Conservation (phyloP, 2,888 invertebrate species). For the Vesta saturnalis region DNA sequence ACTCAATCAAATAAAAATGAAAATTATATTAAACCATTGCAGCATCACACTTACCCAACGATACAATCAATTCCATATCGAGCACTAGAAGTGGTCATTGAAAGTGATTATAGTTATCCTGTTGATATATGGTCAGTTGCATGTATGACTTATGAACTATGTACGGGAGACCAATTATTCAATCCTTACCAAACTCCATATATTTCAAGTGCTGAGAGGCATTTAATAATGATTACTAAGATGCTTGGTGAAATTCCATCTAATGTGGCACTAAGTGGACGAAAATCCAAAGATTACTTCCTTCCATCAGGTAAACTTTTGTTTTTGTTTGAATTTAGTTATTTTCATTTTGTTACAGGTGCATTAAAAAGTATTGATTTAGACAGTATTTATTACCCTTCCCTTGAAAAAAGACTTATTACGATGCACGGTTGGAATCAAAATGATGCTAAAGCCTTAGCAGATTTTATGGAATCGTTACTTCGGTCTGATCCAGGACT, state of each 20-base stretch:
- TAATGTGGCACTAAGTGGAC: conserved; percentile 77
- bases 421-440: conserved; percentile 87
- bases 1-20: too few species aligned
- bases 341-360: too few species aligned
- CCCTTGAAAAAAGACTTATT: conserved; percentile 77
- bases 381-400: conserved; percentile 80
- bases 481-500: conserved; percentile 79
- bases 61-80: conserved; percentile 88
- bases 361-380: conserved; percentile 74
- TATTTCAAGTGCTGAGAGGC: conserved; percentile 83
- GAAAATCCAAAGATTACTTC: conserved; percentile 78
- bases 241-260: conserved; percentile 81
- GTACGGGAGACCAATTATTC: conserved; percentile 87
- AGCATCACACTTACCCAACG: conserved; percentile 75
- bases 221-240: conserved; percentile 86
- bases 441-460: conserved; percentile 76
- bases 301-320: conserved; percentile 70
- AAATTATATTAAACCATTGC: conserved; percentile 56
- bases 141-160: conserved; percentile 86
- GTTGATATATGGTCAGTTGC: conserved; percentile 90
- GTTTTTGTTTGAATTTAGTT: conserved; percentile 18
- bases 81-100: conserved; percentile 80
- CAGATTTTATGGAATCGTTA: conserved; percentile 82
- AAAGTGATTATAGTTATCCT: conserved; percentile 80
- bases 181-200: conserved; percentile 78